phyloP scores from a whole-genome alignment of 2,113 vertebrate species.

The Pavo muticus region DNA sequence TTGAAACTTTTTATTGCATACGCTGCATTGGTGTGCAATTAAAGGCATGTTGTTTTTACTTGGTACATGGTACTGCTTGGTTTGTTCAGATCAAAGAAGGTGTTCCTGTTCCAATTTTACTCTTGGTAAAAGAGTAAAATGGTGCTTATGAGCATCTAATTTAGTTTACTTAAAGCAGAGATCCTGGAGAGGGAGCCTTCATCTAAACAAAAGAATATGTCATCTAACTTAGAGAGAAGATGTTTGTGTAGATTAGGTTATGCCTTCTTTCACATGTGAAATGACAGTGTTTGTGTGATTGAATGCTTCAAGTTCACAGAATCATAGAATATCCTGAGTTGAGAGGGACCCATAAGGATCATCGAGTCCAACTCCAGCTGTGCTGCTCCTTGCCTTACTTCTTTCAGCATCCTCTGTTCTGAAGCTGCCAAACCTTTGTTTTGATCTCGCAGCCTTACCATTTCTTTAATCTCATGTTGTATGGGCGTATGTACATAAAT shows the following conservation, averaged over 20 bases:
- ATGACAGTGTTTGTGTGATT: neutral
- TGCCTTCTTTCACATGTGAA: neutral
- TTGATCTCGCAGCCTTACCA: neutral
- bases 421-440: conserved; percentile 4
- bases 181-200: neutral
- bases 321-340: too few species aligned
- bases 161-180: neutral
- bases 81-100: neutral
- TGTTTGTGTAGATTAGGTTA: neutral
- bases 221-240: neutral
- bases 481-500: neutral
- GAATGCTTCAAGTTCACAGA: neutral
- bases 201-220: neutral
- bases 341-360: too few species aligned
- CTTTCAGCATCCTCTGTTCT: neutral
- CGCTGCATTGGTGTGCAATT: neutral
- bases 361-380: too few species aligned
- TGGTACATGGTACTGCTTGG: neutral
- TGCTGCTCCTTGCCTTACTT: neutral
- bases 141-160: neutral
- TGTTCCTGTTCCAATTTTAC: neutral
- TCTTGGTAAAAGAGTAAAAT: neutral
- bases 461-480: neutral
- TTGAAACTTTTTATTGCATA: neutral
- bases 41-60: neutral